phyloP scores from a whole-genome alignment of 2,113 vertebrate genomes.

The Coregonus clupeaformis region DNA sequence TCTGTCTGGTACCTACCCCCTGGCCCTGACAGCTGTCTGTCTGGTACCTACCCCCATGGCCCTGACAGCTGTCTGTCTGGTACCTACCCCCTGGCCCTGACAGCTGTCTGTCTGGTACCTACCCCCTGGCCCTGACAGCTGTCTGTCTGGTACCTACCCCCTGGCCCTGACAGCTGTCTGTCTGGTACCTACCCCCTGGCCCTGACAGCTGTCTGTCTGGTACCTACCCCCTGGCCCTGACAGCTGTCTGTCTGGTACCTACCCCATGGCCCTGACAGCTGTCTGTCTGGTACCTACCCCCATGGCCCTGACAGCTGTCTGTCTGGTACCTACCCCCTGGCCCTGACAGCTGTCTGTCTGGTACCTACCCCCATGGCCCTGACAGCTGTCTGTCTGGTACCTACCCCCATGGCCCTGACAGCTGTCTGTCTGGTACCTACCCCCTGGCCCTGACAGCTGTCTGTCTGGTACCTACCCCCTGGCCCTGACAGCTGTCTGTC shows the following conservation, averaged over 20 bases:
- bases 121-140: slow-evolving; percentile 33
- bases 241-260: no score
- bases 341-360: slow-evolving; percentile 30
- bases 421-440: no score
- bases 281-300: neutral
- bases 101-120: no score
- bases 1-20: neutral
- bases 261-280: no score
- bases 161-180: slow-evolving; percentile 34
- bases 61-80: slow-evolving; percentile 25
- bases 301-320: slow-evolving; percentile 45
- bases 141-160: no score
- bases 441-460: slow-evolving; percentile 47
- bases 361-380: slow-evolving; percentile 34
- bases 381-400: neutral
- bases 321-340: neutral
- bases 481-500: no score
- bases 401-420: neutral
- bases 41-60: slow-evolving; percentile 6
- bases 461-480: no score
- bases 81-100: slow-evolving; percentile 35
- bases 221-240: slow-evolving; percentile 34
- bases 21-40: slow-evolving; percentile 42
- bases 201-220: slow-evolving; percentile 24
- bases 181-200: slow-evolving; percentile 6